Conservation (phyloP, 1,140 invertebrate genomes). For the Liolophura sinensis region DNA sequence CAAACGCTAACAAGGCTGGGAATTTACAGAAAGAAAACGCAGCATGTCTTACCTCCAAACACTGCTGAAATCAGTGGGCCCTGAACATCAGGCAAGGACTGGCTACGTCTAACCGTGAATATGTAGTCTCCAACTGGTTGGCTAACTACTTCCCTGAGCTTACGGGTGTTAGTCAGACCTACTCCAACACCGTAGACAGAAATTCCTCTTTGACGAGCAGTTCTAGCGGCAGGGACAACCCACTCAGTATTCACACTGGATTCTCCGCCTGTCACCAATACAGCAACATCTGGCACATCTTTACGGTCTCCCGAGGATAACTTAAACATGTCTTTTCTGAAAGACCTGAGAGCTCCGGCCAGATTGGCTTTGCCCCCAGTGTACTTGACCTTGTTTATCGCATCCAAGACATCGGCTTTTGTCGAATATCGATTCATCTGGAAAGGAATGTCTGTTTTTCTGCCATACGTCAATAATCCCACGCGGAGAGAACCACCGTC, state of each 20-base stretch:
- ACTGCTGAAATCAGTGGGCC: no score
- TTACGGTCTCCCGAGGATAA: constrained; percentile 14
- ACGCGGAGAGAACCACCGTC: constrained; percentile 15
- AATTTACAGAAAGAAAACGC: no score
- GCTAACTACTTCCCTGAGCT: constrained; percentile 29
- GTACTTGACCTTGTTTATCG: constrained; percentile 14
- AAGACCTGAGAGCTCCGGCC: constrained; percentile 6
- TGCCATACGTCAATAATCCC: constrained; percentile 18
- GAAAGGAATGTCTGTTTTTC: constrained; percentile 14
- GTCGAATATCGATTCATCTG: constrained; percentile 16
- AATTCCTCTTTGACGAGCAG: constrained; percentile 18
- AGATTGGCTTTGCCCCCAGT: constrained; percentile 10
- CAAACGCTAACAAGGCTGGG: no score
- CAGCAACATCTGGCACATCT: constrained; percentile 23
- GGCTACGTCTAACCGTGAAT: constrained; percentile 15
- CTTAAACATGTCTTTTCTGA: constrained; percentile 7
- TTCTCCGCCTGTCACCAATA: constrained; percentile 36
- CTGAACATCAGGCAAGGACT: no score
- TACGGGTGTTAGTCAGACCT: constrained; percentile 23
- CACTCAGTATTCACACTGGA: constrained; percentile 35
- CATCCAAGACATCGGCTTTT: constrained; percentile 1
- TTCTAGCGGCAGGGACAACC: constrained; percentile 31
- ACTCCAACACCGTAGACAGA: constrained; percentile 39
- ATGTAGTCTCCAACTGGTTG: constrained; percentile 21
- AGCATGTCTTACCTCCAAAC: no score